phyloP scores from a whole-genome alignment of 2,113 vertebrate genomes.

The Nanorana parkeri region DNA sequence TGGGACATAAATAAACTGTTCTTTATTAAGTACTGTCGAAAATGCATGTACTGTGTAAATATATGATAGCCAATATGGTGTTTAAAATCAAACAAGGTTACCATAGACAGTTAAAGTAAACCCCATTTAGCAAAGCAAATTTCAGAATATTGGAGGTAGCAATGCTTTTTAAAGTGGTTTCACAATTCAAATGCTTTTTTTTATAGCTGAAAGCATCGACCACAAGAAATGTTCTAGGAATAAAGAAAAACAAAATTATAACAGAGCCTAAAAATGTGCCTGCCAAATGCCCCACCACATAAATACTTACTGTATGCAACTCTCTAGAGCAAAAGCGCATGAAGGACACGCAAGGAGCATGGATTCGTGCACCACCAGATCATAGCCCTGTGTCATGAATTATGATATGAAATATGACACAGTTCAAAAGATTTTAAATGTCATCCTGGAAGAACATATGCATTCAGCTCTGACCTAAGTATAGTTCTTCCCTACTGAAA shows the following conservation, averaged over 20 bases:
- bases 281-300: neutral
- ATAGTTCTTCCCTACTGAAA: slow-evolving; percentile 1
- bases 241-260: neutral
- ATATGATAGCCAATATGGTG: no score
- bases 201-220: no score
- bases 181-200: no score
- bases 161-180: no score
- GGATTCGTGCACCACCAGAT: slow-evolving; percentile 1
- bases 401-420: slow-evolving; percentile 43
- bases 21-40: no score
- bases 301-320: neutral
- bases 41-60: no score
- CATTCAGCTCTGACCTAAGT: slow-evolving; percentile 36
- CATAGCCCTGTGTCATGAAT: neutral
- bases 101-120: no score
- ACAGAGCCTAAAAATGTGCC: neutral
- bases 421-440: slow-evolving; percentile 53
- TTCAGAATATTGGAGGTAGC: no score
- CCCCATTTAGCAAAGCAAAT: no score
- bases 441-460: slow-evolving; percentile 34
- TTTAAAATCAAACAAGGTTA: no score
- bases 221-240: neutral
- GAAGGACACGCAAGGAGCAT: neutral
- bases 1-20: no score
- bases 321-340: neutral